These are phyloP conservation scores for Phengaris arion DNA, from an alignment of 2,888 invertebrate species.

Conservation along the genomic window DNA sequence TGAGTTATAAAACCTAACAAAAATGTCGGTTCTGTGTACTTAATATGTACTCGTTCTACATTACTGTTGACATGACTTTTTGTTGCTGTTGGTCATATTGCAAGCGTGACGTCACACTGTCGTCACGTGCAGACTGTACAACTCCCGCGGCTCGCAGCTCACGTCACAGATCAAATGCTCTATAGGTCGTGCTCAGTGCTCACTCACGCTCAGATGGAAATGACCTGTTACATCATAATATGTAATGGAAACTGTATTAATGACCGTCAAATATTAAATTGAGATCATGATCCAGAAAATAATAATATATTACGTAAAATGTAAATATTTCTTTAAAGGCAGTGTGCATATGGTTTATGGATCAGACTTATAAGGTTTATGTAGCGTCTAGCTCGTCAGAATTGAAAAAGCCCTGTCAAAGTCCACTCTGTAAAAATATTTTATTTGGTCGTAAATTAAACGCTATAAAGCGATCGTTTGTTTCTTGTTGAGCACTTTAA, in stretches of 20 bases:
- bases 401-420: slow-evolving; percentile 7
- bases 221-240: slow-evolving; percentile 15
- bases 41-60: too few species aligned
- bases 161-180: slow-evolving; percentile 31
- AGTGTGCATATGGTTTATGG: too few species aligned
- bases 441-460: not conserved
- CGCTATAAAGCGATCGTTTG: slow-evolving; percentile 2
- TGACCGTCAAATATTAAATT: not conserved
- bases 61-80: too few species aligned
- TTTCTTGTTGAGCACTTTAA: slow-evolving; percentile 17
- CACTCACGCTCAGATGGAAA: slow-evolving; percentile 27
- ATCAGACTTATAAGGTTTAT: not conserved
- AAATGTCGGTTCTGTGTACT: too few species aligned
- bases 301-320: too few species aligned
- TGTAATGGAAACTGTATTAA: not conserved
- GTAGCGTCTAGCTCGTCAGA: not conserved
- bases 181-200: not conserved
- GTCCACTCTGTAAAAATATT: slow-evolving; percentile 2
- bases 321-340: too few species aligned
- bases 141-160: slow-evolving; percentile 11
- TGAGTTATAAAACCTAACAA: too few species aligned
- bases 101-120: slow-evolving; percentile 4
- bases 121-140: not conserved
- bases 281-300: too few species aligned
- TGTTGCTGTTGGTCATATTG: too few species aligned